Percentiles rank a stretch among this genome's conserved stretches.
Evolutionary conservation across 2,888 invertebrate genomes (phyloP).

Genomic region (Sarcophaga rosellei): DNA sequence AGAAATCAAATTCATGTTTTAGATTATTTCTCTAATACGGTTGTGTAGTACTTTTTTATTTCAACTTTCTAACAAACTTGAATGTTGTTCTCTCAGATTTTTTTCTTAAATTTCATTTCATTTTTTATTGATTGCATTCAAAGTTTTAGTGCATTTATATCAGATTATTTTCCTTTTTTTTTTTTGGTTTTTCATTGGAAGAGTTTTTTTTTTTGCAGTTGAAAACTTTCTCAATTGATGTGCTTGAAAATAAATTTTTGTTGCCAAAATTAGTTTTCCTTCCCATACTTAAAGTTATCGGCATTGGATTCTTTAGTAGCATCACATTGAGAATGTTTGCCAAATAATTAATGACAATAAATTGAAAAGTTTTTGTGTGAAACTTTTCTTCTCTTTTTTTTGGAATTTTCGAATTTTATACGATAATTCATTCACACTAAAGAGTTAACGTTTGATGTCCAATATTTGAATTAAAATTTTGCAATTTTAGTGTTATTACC

Average conservation of each 20-base stretch:
- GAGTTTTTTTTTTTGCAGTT: background rate
- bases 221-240: constrained; percentile 7
- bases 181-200: constrained; percentile 10
- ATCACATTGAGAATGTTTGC: constrained; percentile 24
- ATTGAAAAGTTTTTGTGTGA: constrained; percentile 46
- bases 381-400: no score
- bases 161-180: background rate
- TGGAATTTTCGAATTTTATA: no score
- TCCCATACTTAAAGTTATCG: no score
- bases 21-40: background rate
- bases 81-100: constrained; percentile 6
- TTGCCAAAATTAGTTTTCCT: background rate
- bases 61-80: constrained; percentile 9
- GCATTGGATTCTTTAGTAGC: background rate
- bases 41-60: background rate
- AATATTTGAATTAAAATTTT: no score
- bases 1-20: background rate
- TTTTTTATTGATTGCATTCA: constrained; percentile 1
- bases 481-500: no score
- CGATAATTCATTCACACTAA: no score
- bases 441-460: no score
- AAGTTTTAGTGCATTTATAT: background rate
- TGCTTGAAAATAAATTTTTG: constrained; percentile 22
- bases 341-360: constrained; percentile 46
- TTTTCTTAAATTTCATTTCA: constrained; percentile 26